phyloP scores from a whole-genome alignment of 1,140 invertebrate species.

The Adoxophyes honmai region DNA sequence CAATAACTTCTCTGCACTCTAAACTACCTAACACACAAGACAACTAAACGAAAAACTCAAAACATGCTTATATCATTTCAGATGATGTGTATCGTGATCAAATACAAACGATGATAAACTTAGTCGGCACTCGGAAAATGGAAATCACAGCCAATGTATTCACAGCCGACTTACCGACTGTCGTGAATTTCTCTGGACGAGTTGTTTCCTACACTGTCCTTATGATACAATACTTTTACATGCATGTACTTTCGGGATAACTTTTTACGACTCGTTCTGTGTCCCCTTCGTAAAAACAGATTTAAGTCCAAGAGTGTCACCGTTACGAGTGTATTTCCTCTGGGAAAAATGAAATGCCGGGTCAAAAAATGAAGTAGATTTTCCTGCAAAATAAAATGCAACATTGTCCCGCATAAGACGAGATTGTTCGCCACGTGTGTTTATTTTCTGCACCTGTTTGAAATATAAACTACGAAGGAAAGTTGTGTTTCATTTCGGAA shows the following conservation, averaged over 20 bases:
- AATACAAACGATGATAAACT: conserved; percentile 42
- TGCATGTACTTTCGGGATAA: conserved; percentile 18
- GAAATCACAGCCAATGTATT: conserved; percentile 45
- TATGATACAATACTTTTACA: conserved; percentile 59
- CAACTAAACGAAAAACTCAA: too few relatives aligned
- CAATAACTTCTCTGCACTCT: too few relatives aligned
- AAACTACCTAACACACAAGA: too few relatives aligned
- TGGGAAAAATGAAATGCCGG: conserved; percentile 36
- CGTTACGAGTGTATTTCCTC: conserved; percentile 33
- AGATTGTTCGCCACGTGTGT: conserved; percentile 22
- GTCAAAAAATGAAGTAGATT: conserved; percentile 38
- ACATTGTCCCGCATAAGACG: conserved; percentile 16
- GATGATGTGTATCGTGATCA: conserved; percentile 37
- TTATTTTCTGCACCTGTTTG: neutral
- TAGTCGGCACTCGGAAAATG: conserved; percentile 38
- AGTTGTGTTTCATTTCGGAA: too few relatives aligned
- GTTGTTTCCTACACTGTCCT: conserved; percentile 48
- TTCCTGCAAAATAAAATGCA: conserved; percentile 16
- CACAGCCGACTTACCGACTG: conserved; percentile 33
- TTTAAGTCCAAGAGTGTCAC: conserved; percentile 5
- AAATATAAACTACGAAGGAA: neutral
- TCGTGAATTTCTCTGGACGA: conserved; percentile 43
- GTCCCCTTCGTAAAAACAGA: conserved; percentile 20
- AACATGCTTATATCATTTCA: conserved; percentile 24
- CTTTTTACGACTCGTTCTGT: conserved; percentile 1